Conservation (phyloP, 2,888 invertebrate genomes). For the Sphecodes monilicornis region DNA sequence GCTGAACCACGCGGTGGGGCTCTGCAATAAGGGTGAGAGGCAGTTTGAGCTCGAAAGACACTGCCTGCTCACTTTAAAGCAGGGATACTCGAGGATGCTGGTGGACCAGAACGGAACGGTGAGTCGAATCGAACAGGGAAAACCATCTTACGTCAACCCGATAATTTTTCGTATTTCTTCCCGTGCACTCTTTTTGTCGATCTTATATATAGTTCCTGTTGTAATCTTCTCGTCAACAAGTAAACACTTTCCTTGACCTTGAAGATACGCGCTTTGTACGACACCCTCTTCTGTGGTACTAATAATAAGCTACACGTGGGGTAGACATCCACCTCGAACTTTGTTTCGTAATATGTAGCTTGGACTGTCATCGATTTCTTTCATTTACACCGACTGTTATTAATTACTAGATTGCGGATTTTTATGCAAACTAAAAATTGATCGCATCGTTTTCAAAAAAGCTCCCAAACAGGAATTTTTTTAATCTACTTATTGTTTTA, state of each 20-base stretch:
- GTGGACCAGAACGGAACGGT: conserved; percentile 87
- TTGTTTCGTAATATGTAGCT: neutral
- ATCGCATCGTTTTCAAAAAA: no score
- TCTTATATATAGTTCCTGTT: neutral
- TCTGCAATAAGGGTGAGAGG: conserved; percentile 89
- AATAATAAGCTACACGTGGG: conserved; percentile 17
- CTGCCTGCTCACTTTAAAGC: conserved; percentile 89
- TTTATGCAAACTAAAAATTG: no score
- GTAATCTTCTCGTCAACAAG: neutral
- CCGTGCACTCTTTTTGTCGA: neutral
- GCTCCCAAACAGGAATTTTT: no score
- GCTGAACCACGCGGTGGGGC: conserved; percentile 91
- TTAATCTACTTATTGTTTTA: no score
- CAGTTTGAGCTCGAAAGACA: conserved; percentile 91
- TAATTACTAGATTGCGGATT: neutral
- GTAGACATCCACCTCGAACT: neutral
- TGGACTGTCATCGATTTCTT: neutral
- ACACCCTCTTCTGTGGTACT: neutral
- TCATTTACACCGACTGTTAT: no score
- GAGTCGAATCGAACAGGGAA: conserved; percentile 60
- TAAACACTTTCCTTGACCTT: conserved; percentile 28
- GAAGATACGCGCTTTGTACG: conserved; percentile 17
- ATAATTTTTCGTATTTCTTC: neutral
- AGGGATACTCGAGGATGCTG: conserved; percentile 91
- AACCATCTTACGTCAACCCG: neutral